Conservation (phyloP, 2,797 vertebrate genomes). For the Lycodopsis pacificus region DNA sequence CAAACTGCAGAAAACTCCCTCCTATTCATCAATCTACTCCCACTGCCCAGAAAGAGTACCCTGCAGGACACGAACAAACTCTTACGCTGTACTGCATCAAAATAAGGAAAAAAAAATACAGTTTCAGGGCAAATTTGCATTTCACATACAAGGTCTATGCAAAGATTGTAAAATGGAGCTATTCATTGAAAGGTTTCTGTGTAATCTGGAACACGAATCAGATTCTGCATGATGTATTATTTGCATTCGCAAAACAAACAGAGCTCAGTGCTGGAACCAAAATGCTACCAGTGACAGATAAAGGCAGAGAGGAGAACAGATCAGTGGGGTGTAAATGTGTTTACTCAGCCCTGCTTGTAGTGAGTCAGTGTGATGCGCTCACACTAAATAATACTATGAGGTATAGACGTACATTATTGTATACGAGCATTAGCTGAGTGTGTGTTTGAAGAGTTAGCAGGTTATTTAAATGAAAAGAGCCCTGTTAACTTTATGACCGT, state of each 20-base stretch:
- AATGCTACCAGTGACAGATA: neutral
- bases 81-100: neutral
- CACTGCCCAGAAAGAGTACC: neutral
- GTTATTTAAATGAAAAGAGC: slow-evolving; percentile 8
- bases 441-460: neutral
- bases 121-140: slow-evolving; percentile 33
- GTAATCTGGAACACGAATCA: neutral
- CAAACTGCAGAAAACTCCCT: slow-evolving; percentile 10
- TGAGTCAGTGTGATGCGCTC: neutral
- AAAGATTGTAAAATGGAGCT: neutral
- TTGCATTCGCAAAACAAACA: neutral
- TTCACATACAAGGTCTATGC: neutral
- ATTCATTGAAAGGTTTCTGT: neutral
- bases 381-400: slow-evolving; percentile 11
- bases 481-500: neutral
- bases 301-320: neutral
- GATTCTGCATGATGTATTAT: neutral
- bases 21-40: neutral
- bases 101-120: neutral
- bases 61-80: neutral
- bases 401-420: neutral
- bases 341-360: neutral
- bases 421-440: neutral
- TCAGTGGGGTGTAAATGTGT: slow-evolving; percentile 9
- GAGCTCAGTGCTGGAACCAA: neutral